Conservation (phyloP, 2,888 invertebrate genomes). For the Protonemura montana region DNA sequence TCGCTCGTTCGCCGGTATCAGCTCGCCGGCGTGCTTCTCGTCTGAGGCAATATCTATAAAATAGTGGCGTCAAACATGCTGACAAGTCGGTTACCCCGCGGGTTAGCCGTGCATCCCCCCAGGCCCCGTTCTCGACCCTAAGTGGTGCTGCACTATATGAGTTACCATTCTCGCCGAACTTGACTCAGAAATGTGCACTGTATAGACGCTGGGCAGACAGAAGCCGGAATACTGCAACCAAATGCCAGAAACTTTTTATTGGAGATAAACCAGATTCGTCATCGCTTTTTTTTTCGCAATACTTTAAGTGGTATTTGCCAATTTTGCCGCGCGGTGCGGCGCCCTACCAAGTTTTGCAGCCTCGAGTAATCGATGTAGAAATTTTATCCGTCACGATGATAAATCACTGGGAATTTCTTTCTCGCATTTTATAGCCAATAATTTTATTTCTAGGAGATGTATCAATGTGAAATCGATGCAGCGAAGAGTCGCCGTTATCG, state of each 20-base stretch:
- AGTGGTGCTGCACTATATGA: background rate
- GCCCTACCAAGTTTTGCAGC: background rate
- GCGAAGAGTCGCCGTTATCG: background rate
- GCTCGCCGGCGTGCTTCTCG: background rate
- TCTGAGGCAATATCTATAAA: conserved; percentile 19
- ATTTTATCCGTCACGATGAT: conserved; percentile 5
- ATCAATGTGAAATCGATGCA: conserved; percentile 13
- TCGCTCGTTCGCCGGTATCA: background rate
- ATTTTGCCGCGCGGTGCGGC: background rate
- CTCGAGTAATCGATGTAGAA: background rate
- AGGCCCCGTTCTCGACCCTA: background rate
- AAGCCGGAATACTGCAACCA: background rate
- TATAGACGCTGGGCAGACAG: background rate
- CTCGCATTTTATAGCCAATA: background rate
- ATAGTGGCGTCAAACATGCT: conserved; percentile 23
- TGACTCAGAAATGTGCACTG: background rate
- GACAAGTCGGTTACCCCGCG: conserved; percentile 7
- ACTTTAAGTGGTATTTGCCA: background rate
- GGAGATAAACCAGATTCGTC: background rate
- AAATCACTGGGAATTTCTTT: background rate
- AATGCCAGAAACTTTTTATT: background rate
- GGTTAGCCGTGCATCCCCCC: too few relatives aligned
- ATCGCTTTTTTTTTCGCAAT: background rate
- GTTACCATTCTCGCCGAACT: background rate
- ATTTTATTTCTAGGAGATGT: conserved; percentile 14